Base-by-base conservation (phyloP, 2,797 vertebrate species). In the Micropoecilia bifurca region DNA sequence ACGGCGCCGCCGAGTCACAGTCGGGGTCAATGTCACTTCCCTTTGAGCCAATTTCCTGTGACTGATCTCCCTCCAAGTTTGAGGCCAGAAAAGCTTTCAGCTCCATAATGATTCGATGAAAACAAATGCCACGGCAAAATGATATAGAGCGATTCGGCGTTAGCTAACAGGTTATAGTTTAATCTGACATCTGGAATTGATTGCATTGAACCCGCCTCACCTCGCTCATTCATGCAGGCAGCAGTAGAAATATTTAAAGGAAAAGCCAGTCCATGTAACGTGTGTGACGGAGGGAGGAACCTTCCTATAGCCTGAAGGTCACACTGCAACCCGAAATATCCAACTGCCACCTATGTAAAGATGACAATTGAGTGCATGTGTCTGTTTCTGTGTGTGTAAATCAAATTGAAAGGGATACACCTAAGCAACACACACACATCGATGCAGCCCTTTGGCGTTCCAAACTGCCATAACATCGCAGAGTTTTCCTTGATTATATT, bases 111-210 rank as follows among this genome's bases (percentile, higher is more conserved):
- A 87, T 72, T 71, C 71, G 5, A 76, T 45, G 68, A 73, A 79
- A 81, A 75, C 83, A 78, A 87, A 90, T 55, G 61, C 77, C 79
- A 59, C 18, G 0, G 68, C 83, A 77, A 48, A 78, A 84, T 85
- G 73, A 88, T 73, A 45, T 73, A 77, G 80, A 84, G 81, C 47
- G 76, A 88, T 81, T 47, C 5, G 78, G 72, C 48, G 22, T 80
- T 83, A 66, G 76, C 74, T 55, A 91, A 85, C 14, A 22, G 59
- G 71, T 57, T 22, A 80, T 66, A 79, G 82, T 84, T 89, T 86
- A 80, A 89, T 84, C 46, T 79, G 90, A 83, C 86, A 82, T 89
- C 80, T 84, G n/a, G 57, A 83, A 91, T 87, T 61, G 87, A 90
- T 75, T 66, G 75, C 55, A 71, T 79, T 71, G 78, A 87, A 80